These are phyloP conservation scores for Ophion obscuratus DNA, from an alignment of 2,888 invertebrate genomes.

Conservation along the genomic window DNA sequence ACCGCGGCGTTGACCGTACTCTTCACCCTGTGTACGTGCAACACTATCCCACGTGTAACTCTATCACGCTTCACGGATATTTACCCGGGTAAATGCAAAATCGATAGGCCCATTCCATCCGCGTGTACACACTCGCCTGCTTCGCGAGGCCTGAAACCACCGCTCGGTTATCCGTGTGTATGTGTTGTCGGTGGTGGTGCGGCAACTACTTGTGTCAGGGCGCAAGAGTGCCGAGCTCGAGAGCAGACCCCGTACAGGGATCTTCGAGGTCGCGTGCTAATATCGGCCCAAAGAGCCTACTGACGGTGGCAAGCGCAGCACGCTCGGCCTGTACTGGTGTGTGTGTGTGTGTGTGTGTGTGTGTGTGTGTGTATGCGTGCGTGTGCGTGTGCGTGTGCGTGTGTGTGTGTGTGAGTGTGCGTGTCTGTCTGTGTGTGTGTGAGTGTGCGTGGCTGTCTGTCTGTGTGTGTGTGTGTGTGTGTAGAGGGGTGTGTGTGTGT, in stretches of 20 bases:
- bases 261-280: constrained; percentile 74
- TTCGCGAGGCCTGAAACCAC: constrained; percentile 48
- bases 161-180: constrained; percentile 8
- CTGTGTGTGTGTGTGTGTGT: no score
- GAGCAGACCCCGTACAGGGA: constrained; percentile 63
- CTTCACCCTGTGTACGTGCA: constrained; percentile 69
- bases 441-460: no score
- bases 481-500: no score
- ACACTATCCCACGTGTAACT: constrained; percentile 78
- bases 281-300: constrained; percentile 1
- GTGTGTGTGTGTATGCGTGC: no score
- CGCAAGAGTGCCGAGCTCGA: constrained; percentile 59
- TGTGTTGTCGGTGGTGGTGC: neutral
- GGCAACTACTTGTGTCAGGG: neutral
- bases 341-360: no score
- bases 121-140: constrained; percentile 67
- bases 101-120: constrained; percentile 77
- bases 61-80: constrained; percentile 81
- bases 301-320: neutral
- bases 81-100: constrained; percentile 81
- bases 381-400: no score
- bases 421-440: no score
- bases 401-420: no score
- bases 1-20: constrained; percentile 9
- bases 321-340: neutral